A percentile compares a stretch with the other conserved stretches of the same genome.
Evolutionary conservation across 1,140 invertebrate genomes (phyloP).

Genomic region (Phocides pigmalion): DNA sequence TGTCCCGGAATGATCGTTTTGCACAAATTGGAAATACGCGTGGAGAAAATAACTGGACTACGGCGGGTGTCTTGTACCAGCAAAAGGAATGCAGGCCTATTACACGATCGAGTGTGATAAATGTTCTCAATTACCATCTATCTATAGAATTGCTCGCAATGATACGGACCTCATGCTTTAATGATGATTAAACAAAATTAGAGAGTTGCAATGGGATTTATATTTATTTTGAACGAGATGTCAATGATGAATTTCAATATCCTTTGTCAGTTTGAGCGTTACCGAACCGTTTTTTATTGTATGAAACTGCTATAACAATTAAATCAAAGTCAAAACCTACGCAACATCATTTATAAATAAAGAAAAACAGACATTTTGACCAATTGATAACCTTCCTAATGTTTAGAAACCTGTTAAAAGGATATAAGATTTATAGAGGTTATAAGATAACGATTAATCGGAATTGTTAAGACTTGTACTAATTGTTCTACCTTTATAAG

Average conservation of each 20-base stretch:
- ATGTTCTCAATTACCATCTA: slow-evolving; percentile 11
- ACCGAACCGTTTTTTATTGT: too few relatives aligned
- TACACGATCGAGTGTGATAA: slow-evolving; percentile 24
- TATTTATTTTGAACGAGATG: not conserved
- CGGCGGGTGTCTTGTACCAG: not conserved
- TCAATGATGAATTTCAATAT: too few relatives aligned
- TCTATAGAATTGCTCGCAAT: not conserved
- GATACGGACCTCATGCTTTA: not conserved
- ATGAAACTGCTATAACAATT: too few relatives aligned
- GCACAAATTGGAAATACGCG: slow-evolving; percentile 20
- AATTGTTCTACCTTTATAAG: slow-evolving; percentile 3
- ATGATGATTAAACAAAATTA: not conserved
- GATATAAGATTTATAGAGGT: not conserved
- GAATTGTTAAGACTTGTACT: not conserved
- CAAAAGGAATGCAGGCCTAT: slow-evolving; percentile 29
- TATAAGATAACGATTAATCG: not conserved
- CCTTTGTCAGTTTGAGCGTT: too few relatives aligned
- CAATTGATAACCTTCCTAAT: too few relatives aligned
- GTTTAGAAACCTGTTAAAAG: too few relatives aligned
- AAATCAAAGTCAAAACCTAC: too few relatives aligned
- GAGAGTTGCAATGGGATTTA: not conserved
- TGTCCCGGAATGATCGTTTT: not conserved
- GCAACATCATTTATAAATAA: too few relatives aligned
- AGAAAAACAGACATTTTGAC: too few relatives aligned
- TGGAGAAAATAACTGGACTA: slow-evolving; percentile 23